These are phyloP conservation scores for Pogonocichla stellata DNA, from an alignment of 2,113 vertebrate species.

Conservation along the genomic window DNA sequence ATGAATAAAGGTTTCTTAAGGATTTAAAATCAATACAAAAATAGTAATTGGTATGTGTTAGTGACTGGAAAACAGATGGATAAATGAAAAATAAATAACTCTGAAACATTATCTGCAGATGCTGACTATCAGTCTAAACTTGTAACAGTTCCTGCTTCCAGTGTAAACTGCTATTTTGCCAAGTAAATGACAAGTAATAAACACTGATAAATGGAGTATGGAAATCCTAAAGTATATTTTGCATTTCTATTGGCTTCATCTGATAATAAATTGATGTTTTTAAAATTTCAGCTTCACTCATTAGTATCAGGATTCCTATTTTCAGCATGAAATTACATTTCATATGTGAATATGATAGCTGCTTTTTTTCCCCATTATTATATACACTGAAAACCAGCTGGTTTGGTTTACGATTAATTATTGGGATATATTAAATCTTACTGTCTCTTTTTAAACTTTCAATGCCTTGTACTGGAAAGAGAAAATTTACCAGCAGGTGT, in stretches of 20 bases:
- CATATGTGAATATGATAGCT: background rate
- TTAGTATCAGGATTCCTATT: background rate
- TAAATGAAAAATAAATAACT: background rate
- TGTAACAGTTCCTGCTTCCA: background rate
- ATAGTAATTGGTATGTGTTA: background rate
- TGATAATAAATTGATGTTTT: background rate
- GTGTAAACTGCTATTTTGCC: background rate
- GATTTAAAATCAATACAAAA: background rate
- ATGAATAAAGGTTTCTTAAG: background rate
- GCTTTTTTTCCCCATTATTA: background rate
- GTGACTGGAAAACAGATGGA: background rate
- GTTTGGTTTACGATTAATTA: background rate
- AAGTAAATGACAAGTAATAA: background rate
- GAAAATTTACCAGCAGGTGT: background rate
- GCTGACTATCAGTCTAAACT: background rate
- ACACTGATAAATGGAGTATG: background rate
- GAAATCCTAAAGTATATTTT: background rate
- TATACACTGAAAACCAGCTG: background rate
- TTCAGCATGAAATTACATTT: background rate
- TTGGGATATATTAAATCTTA: background rate
- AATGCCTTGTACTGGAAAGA: background rate
- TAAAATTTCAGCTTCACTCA: background rate
- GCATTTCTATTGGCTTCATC: background rate
- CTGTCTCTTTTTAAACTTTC: background rate
- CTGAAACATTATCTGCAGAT: background rate